Conservation (phyloP, 2,797 vertebrate species). For the Leuciscus waleckii region DNA sequence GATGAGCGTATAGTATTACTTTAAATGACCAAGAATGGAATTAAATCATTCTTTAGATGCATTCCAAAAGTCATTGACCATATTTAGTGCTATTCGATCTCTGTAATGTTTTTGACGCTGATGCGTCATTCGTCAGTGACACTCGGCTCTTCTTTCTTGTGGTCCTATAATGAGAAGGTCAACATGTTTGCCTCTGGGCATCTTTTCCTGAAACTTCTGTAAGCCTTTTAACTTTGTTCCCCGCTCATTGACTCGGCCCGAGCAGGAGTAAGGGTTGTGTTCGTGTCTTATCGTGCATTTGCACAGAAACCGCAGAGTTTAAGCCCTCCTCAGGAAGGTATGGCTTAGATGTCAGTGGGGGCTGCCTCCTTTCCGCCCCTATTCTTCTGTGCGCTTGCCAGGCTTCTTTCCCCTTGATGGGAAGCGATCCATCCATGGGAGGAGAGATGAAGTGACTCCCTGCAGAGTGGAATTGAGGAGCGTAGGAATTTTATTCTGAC, state of each 20-base stretch:
- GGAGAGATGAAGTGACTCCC: slow-evolving; percentile 38
- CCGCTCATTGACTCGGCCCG: slow-evolving; percentile 56
- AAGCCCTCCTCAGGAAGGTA: slow-evolving; percentile 64
- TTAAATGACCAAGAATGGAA: not conserved
- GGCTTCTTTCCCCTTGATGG: slow-evolving; percentile 55
- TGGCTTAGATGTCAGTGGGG: slow-evolving; percentile 57
- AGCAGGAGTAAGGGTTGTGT: slow-evolving; percentile 65
- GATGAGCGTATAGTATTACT: not conserved
- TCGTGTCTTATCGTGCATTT: slow-evolving; percentile 61
- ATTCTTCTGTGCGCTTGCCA: slow-evolving; percentile 64
- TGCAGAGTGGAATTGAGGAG: slow-evolving; percentile 30
- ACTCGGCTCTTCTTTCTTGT: slow-evolving; percentile 36
- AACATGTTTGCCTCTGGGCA: slow-evolving; percentile 74
- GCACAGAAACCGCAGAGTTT: slow-evolving; percentile 67
- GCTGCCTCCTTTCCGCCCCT: slow-evolving; percentile 60
- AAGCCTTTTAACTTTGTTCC: slow-evolving; percentile 65
- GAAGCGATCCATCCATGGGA: slow-evolving; percentile 54
- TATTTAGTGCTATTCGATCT: not conserved
- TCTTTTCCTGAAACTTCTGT: slow-evolving; percentile 63
- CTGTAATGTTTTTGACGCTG: slow-evolving; percentile 24
- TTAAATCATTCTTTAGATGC: not conserved
- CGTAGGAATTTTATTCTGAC: slow-evolving; percentile 35
- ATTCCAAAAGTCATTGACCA: not conserved
- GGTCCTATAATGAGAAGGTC: slow-evolving; percentile 73
- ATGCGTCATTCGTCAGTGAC: slow-evolving; percentile 15